Evolutionary conservation across 2,113 vertebrate genomes (phyloP).

Genomic region (Strigops habroptila): DNA sequence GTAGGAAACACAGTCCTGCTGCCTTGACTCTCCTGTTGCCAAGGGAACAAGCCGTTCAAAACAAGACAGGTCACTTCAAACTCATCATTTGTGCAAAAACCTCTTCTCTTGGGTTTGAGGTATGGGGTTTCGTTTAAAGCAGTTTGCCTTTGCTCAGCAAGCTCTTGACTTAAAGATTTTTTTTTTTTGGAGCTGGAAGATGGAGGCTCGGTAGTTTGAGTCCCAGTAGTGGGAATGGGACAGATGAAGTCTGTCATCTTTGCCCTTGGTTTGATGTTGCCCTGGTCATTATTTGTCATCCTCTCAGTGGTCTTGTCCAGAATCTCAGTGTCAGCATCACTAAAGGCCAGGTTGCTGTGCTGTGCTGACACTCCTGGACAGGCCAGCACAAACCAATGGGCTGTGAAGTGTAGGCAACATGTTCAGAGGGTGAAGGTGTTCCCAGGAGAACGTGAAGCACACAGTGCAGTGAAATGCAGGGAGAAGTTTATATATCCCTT

Average conservation of each 20-base stretch:
- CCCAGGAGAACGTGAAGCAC: background rate
- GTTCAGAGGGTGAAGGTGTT: background rate
- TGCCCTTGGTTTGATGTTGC: background rate
- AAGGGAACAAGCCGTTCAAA: slow-evolving; percentile 36
- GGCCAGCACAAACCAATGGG: background rate
- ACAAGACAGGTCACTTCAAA: slow-evolving; percentile 11
- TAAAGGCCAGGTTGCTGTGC: background rate
- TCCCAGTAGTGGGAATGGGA: background rate
- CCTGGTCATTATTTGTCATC: background rate
- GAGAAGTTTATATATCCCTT: background rate
- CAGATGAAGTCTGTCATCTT: background rate
- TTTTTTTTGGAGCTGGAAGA: background rate
- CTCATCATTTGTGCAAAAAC: background rate
- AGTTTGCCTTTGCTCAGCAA: background rate
- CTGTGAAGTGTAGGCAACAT: background rate
- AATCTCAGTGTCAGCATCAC: background rate
- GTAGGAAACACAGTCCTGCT: background rate
- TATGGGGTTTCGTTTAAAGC: background rate
- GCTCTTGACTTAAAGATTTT: background rate
- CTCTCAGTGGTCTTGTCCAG: background rate
- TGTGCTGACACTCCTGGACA: background rate
- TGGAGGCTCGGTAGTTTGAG: background rate
- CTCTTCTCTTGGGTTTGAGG: background rate
- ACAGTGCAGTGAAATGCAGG: background rate
- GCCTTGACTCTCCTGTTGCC: slow-evolving; percentile 17